These are phyloP conservation scores for Drosophila aldrichi DNA, from an alignment of 2,888 invertebrate genomes.

Conservation along the genomic window DNA sequence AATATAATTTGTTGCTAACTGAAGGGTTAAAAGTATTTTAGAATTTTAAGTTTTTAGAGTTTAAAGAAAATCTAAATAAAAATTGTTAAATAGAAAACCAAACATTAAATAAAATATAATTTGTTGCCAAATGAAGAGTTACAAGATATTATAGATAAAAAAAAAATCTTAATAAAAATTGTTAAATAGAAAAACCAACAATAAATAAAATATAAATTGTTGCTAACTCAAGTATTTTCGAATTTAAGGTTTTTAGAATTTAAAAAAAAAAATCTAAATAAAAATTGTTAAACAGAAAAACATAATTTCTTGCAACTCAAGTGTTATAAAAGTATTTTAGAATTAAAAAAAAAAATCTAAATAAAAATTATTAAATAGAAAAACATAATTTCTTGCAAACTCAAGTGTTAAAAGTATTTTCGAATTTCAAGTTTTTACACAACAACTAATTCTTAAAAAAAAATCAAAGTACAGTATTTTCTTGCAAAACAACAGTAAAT, in stretches of 20 bases:
- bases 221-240: no score
- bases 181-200: constrained; percentile 1
- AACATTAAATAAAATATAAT: no score
- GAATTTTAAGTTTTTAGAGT: background rate
- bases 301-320: background rate
- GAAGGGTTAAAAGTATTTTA: constrained; percentile 1
- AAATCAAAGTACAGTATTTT: constrained; percentile 64
- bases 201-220: background rate
- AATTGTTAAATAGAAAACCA: no score
- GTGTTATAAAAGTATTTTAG: constrained; percentile 3
- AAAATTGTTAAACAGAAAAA: no score
- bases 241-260: no score
- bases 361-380: constrained; percentile 17
- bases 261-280: no score
- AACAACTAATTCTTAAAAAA: background rate
- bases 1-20: background rate
- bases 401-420: constrained; percentile 2
- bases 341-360: constrained; percentile 13
- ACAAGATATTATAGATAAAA: no score
- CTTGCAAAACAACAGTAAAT: constrained; percentile 63
- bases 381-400: background rate
- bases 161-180: no score
- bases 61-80: no score
- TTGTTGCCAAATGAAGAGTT: no score
- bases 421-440: background rate